These are phyloP conservation scores for Cryptocephalus primarius DNA, from an alignment of 2,888 invertebrate genomes.

Conservation along the genomic window DNA sequence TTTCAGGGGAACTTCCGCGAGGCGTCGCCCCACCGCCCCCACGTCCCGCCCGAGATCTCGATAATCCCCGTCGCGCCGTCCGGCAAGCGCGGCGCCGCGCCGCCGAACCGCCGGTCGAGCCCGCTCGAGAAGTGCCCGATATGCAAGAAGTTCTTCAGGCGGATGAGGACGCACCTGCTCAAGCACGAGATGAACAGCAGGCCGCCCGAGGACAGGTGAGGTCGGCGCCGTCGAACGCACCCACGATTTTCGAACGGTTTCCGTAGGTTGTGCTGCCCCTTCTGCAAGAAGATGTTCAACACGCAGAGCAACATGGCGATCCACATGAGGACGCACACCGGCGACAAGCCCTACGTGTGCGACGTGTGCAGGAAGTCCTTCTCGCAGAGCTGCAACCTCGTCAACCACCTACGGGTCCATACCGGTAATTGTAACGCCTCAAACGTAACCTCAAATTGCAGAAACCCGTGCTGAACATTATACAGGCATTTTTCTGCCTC, in stretches of 20 bases:
- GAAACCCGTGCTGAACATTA: too few relatives aligned
- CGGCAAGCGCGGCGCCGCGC: too few relatives aligned
- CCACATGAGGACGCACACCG: slow-evolving; percentile 34
- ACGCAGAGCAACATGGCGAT: slow-evolving; percentile 32
- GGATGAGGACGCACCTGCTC: slow-evolving; percentile 38
- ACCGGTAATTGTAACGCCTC: too few relatives aligned
- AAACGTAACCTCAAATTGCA: too few relatives aligned
- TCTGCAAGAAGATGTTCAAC: slow-evolving; percentile 28
- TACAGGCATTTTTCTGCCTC: too few relatives aligned
- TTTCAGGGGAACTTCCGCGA: too few relatives aligned
- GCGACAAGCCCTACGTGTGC: slow-evolving; percentile 31
- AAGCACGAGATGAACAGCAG: slow-evolving; percentile 30
- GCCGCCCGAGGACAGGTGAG: slow-evolving; percentile 16
- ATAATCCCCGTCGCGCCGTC: too few relatives aligned
- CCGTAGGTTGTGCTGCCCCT: slow-evolving; percentile 25
- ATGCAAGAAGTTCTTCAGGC: slow-evolving; percentile 34
- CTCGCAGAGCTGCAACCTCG: slow-evolving; percentile 34
- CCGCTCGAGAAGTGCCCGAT: slow-evolving; percentile 35
- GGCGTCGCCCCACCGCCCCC: too few relatives aligned
- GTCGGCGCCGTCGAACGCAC: too few relatives aligned
- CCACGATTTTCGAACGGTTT: too few relatives aligned
- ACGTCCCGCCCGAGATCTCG: too few relatives aligned
- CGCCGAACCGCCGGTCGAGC: slow-evolving; percentile 24
- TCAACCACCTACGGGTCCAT: slow-evolving; percentile 35
- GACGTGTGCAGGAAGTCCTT: slow-evolving; percentile 34